phyloP scores from a whole-genome alignment of 2,113 vertebrate species.

The Diadophis punctatus region DNA sequence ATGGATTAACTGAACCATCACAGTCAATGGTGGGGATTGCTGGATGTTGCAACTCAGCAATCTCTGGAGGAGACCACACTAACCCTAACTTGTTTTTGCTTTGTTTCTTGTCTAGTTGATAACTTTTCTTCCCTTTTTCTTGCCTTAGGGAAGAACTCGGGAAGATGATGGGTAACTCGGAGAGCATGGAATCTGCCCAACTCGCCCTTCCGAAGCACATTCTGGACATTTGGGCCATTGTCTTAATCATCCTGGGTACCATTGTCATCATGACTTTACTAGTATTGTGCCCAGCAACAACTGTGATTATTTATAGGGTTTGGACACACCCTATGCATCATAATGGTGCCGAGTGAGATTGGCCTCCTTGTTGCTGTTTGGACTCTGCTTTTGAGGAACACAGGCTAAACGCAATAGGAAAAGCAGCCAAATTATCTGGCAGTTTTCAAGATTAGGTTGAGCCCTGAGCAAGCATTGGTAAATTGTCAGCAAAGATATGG shows the following conservation, averaged over 20 bases:
- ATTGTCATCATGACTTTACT: constrained; percentile 76
- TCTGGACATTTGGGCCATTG: constrained; percentile 77
- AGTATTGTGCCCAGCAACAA: constrained; percentile 72
- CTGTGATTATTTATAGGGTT: constrained; percentile 74
- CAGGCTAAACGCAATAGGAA: neutral
- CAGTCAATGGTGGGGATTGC: neutral
- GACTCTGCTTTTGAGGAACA: neutral
- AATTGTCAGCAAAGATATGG: accelerated
- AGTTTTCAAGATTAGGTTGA: accelerated
- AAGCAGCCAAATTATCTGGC: no score
- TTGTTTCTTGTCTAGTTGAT: neutral
- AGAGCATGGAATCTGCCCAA: neutral
- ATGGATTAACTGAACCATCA: neutral
- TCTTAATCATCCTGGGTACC: constrained; percentile 77
- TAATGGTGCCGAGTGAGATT: constrained; percentile 58
- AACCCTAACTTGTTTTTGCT: neutral
- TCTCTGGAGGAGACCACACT: neutral
- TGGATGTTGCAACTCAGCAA: neutral
- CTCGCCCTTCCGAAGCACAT: constrained; percentile 68
- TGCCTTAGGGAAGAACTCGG: constrained; percentile 34
- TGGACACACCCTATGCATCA: constrained; percentile 65
- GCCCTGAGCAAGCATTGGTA: neutral
- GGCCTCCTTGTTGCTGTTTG: neutral
- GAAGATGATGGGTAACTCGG: constrained; percentile 50
- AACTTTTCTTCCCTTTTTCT: constrained; percentile 29